A percentile compares a stretch with the other conserved stretches of the same genome.
Conservation (phyloP, 2,113 vertebrate genomes). For the Semnornis frantzii region DNA sequence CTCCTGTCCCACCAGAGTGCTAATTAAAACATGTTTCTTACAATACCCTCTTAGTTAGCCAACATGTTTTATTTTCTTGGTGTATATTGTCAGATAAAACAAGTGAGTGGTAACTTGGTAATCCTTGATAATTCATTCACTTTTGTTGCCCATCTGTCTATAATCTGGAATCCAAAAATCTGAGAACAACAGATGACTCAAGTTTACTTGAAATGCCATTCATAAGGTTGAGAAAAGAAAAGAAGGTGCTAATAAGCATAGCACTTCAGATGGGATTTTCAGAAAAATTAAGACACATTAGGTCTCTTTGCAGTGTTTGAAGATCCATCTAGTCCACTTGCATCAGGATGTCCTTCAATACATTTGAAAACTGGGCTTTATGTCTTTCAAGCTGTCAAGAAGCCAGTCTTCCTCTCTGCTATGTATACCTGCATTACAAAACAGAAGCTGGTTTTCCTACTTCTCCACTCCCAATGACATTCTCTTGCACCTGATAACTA, state of each 20-base stretch:
- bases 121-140: neutral
- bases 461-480: neutral
- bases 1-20: neutral
- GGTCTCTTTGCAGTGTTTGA: neutral
- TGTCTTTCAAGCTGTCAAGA: neutral
- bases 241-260: neutral
- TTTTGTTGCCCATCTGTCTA: conserved; percentile 16
- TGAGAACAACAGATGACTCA: neutral
- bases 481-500: neutral
- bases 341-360: neutral
- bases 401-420: neutral
- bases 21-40: neutral
- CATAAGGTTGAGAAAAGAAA: neutral
- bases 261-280: neutral
- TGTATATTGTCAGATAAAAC: neutral
- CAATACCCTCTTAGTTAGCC: neutral
- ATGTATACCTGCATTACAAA: neutral
- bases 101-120: neutral
- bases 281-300: neutral
- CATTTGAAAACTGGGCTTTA: neutral
- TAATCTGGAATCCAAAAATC: neutral
- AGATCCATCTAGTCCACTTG: neutral
- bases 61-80: neutral
- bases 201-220: conserved; percentile 15
- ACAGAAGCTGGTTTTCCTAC: neutral